Percentiles rank a stretch among this genome's conserved stretches.
Conservation (phyloP, 2,113 vertebrate genomes). For the Octodon degus region DNA sequence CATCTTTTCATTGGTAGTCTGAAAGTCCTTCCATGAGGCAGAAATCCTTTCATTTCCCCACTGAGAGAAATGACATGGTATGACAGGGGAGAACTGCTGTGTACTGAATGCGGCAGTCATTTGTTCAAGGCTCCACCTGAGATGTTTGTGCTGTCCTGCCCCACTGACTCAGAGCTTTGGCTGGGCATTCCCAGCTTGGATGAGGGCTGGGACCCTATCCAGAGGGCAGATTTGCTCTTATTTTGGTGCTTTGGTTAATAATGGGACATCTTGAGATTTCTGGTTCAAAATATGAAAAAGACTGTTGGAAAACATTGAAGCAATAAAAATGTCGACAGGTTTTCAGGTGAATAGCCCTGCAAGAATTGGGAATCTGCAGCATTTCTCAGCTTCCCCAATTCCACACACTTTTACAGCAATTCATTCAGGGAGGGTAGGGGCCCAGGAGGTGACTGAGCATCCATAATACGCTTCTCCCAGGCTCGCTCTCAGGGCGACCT, state of each 20-base stretch:
- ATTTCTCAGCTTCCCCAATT: background rate
- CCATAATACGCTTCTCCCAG: background rate
- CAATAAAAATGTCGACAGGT: background rate
- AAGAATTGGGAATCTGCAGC: background rate
- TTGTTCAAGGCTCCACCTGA: background rate
- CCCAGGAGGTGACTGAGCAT: background rate
- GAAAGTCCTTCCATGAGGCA: constrained; percentile 50
- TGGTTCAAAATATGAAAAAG: background rate
- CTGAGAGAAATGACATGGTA: constrained; percentile 39
- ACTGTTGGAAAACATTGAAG: background rate
- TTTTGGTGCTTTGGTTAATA: background rate
- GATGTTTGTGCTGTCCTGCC: background rate
- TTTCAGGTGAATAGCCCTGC: background rate
- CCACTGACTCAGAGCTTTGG: background rate
- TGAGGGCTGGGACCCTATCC: background rate
- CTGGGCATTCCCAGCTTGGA: background rate
- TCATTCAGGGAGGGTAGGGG: background rate
- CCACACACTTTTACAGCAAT: background rate
- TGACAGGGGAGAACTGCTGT: background rate
- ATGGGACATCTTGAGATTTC: background rate
- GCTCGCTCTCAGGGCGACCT: background rate
- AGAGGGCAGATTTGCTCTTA: background rate
- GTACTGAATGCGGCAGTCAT: background rate
- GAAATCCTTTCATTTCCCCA: constrained; percentile 57
- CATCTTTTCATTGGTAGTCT: constrained; percentile 36